Base-by-base conservation (phyloP, 2,797 vertebrate genomes). In the Myotis myotis region DNA sequence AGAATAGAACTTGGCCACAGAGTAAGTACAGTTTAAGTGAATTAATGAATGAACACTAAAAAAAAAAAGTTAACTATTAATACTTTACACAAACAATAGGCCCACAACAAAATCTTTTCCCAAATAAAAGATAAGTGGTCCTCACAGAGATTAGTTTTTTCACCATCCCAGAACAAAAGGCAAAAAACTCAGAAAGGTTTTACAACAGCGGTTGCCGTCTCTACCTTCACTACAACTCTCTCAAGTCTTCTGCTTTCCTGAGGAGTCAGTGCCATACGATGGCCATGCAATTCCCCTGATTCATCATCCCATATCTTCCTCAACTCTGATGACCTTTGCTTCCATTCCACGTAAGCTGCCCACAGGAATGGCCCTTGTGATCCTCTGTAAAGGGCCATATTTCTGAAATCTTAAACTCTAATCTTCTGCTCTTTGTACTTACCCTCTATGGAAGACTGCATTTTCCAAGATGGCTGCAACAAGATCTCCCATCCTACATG, bases 321-420 rank as follows among this genome's bases (percentile, higher is more conserved):
- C 76, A 55, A 6, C 23, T 44, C 36, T 55, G 8, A 53, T 78
- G 91, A 91, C 41, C 33, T 93, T 95, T 93, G 83, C 87, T 76
- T 81, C 49, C 25, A 47, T 62, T 78, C 91, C 44, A 80, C 13
- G 11, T 44, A 62, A 49, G 36, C 57, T 68, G 44, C 30, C 41
- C 16, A 76, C 53, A 78, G 8, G 47, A 82, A 23, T 47, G 30
- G 62, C 38, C 60, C 51, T 86, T 36, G 70, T 17, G 15, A 80
- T n/a, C n/a, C 25, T 66, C 89, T 82, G 8, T 10, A 28, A 89
- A 87, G 20, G 33, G 19, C 55, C 28, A 75, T 85, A 74, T 89
- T 80, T 92, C 81, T 89, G 28, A 83, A 89, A 78, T 83, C 62
- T 75, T 68, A 49, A 70, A 70, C 25, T 72, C 41, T 10, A 51